Base-by-base conservation (phyloP, 2,797 vertebrate genomes). In the Pangasius krempfi region DNA sequence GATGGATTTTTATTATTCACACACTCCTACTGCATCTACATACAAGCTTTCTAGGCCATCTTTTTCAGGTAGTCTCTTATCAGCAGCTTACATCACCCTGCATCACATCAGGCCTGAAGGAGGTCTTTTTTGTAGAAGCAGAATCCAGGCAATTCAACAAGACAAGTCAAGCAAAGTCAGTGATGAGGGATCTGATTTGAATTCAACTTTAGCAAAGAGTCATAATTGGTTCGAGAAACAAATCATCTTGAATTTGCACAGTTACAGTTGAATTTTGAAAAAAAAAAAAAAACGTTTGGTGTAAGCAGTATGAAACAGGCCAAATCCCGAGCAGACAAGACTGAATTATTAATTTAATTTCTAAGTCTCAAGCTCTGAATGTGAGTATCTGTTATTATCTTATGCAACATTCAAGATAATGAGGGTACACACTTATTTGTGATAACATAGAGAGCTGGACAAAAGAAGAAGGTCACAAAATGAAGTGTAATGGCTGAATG, bases 11-110 rank as follows among this genome's bases (percentile, higher is more conserved):
- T 64, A 64, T 64, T 64, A 83, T n/a, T 47, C 37, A 62, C 22
- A 64, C 58, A 47, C n/a, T n/a, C n/a, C 20, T 58, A 58, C 54
- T 37, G 52, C 52, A 37, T 58, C 52, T 37, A 68, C 10, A 4
- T 44, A 20, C 44, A 75, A 20, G 58, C 13, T 60, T 86, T 87
- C 0, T 1, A 64, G 58, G 80, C 14, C 80, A 83, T 83, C 58
- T 80, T 90, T 85, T 89, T 64, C 79, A 58, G 78, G 37, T 73
- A 27, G 30, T 30, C 50, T 80, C 54, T 85, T 89, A 83, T 86
- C 86, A 80, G 68, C 70, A 75, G 75, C 78, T 90, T 91, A 85
- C 87, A 84, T 91, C 83, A 91, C 56, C 50, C 66, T 68, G 68
- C 75, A 89, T 78, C 70, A 68, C 70, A 68, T 44, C 56, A 81